A percentile compares a stretch with the other conserved stretches of the same genome.
Evolutionary conservation across 2,113 vertebrate species (phyloP).

Genomic region (Brienomyrus brachyistius): DNA sequence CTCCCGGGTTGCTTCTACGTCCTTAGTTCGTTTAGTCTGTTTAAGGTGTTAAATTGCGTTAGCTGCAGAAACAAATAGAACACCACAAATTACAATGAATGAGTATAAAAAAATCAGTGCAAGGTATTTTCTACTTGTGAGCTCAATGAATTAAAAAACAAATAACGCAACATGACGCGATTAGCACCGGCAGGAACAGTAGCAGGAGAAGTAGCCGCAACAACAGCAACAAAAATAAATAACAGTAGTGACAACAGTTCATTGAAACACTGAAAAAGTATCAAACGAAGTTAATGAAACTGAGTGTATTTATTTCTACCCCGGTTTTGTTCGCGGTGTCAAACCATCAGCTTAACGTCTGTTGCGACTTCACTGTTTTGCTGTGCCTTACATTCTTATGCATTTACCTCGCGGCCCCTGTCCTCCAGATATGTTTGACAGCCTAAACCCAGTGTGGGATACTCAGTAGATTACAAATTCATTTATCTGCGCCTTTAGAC

Average conservation of each 20-base stretch:
- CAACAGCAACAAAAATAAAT: background rate
- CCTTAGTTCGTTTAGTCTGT: background rate
- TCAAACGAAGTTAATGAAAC: background rate
- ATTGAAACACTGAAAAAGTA: background rate
- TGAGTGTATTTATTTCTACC: background rate
- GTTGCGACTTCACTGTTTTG: slow-evolving; percentile 56
- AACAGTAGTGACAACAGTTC: background rate
- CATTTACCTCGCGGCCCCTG: slow-evolving; percentile 63
- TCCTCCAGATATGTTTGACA: slow-evolving; percentile 68
- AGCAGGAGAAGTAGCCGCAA: background rate
- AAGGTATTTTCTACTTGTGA: background rate
- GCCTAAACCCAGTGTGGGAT: slow-evolving; percentile 65
- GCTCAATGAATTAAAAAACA: background rate
- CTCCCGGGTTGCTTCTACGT: background rate
- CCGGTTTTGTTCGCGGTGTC: background rate
- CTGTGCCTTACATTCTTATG: slow-evolving; percentile 59
- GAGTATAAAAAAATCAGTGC: background rate
- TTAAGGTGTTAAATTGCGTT: background rate
- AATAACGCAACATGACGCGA: background rate
- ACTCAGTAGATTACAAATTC: slow-evolving; percentile 72
- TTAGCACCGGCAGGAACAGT: background rate
- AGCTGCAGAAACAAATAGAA: background rate
- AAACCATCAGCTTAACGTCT: slow-evolving; percentile 31
- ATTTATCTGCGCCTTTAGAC: slow-evolving; percentile 71
- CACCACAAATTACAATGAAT: background rate